Conservation (phyloP, 2,797 vertebrate species). For the Sardinella longiceps region DNA sequence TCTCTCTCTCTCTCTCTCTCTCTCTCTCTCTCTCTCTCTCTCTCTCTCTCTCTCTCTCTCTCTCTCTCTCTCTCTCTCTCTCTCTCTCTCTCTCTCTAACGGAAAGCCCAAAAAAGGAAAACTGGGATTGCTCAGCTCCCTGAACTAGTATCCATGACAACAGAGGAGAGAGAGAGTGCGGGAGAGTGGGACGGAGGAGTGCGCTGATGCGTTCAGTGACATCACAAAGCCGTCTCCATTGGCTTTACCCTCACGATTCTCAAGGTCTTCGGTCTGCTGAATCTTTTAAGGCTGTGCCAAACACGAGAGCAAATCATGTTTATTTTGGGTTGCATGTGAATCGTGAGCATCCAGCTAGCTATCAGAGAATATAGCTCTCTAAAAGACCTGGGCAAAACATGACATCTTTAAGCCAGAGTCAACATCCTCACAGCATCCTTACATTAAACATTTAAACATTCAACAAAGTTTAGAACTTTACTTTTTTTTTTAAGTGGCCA, state of each 20-base stretch:
- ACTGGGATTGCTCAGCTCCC: neutral
- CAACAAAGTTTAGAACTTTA: neutral
- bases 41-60: neutral
- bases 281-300: neutral
- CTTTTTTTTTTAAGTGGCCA: neutral
- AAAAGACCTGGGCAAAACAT: neutral
- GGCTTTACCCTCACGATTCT: neutral
- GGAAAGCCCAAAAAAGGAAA: slow-evolving; percentile 26
- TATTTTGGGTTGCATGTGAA: neutral
- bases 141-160: slow-evolving; percentile 12
- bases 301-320: neutral
- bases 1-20: neutral
- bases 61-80: neutral
- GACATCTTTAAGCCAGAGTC: neutral
- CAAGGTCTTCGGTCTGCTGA: neutral
- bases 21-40: neutral
- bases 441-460: neutral
- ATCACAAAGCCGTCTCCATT: neutral
- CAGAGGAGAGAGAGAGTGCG: neutral
- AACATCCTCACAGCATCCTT: neutral
- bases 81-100: neutral
- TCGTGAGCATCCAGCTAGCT: neutral
- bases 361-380: neutral
- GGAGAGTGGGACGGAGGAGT: neutral
- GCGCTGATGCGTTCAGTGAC: neutral